Conservation (phyloP, 2,888 invertebrate genomes). For the Papilio elwesi region DNA sequence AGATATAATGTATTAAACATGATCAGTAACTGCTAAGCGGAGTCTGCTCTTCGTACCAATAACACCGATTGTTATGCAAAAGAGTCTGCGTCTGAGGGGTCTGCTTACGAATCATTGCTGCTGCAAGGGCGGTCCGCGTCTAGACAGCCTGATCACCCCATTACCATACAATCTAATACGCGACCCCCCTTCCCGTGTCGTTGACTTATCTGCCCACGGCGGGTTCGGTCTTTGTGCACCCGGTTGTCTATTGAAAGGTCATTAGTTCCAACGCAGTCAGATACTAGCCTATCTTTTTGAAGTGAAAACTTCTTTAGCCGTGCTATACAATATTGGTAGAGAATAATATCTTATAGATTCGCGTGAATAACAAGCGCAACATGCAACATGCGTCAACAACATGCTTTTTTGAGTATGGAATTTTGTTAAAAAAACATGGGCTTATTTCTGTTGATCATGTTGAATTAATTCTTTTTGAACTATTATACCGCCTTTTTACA, state of each 20-base stretch:
- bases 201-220: conserved; percentile 30
- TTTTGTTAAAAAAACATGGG: too few relatives aligned
- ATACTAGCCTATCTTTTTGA: too few relatives aligned
- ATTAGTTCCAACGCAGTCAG: conserved; percentile 16
- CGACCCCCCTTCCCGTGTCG: conserved; percentile 37
- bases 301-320: too few relatives aligned
- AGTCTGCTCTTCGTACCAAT: not conserved
- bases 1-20: too few relatives aligned
- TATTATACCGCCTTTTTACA: not conserved
- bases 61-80: conserved; percentile 5
- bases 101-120: conserved; percentile 1
- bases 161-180: conserved; percentile 36
- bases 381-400: too few relatives aligned
- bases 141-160: conserved; percentile 37
- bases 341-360: too few relatives aligned
- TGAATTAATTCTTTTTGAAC: too few relatives aligned
- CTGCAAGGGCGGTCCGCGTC: conserved; percentile 14
- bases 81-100: conserved; percentile 11
- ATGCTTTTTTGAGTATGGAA: too few relatives aligned
- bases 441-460: too few relatives aligned
- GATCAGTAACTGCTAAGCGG: not conserved
- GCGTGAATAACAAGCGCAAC: too few relatives aligned
- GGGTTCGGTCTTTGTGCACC: conserved; percentile 10
- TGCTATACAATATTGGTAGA: too few relatives aligned
- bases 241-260: conserved; percentile 21